Conservation (phyloP, 2,113 vertebrate genomes). For the Heteronetta atricapilla region DNA sequence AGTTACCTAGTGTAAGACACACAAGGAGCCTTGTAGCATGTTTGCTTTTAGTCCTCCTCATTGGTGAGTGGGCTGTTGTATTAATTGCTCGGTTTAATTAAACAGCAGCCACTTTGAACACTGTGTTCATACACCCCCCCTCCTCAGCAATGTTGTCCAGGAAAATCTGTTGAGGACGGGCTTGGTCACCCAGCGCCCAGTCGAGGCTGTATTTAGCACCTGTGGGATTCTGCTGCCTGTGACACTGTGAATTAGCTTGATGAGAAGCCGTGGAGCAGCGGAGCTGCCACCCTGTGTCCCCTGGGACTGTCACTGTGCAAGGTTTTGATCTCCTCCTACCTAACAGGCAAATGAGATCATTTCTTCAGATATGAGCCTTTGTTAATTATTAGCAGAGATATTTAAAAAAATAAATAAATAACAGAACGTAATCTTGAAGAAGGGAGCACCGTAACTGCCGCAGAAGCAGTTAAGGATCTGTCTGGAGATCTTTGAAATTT, state of each 20-base stretch:
- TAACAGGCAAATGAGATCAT: slow-evolving; percentile 26
- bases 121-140: background rate
- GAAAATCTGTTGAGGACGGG: background rate
- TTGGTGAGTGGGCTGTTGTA: background rate
- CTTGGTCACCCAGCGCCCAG: background rate
- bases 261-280: background rate
- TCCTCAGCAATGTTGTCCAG: background rate
- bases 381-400: slow-evolving; percentile 30
- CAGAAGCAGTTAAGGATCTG: slow-evolving; percentile 65
- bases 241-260: slow-evolving; percentile 24
- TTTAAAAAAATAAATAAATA: background rate
- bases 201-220: slow-evolving; percentile 3
- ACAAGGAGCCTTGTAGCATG: background rate
- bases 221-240: background rate
- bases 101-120: background rate
- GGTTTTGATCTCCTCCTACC: slow-evolving; percentile 41
- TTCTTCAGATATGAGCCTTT: slow-evolving; percentile 29
- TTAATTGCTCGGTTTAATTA: background rate
- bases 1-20: background rate
- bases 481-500: slow-evolving; percentile 65
- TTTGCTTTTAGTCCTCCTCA: background rate
- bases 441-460: background rate
- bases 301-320: background rate
- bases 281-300: background rate
- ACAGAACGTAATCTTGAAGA: background rate